These are phyloP conservation scores for Thunnus maccoyii DNA, from an alignment of 2,113 vertebrate genomes.

Conservation along the genomic window DNA sequence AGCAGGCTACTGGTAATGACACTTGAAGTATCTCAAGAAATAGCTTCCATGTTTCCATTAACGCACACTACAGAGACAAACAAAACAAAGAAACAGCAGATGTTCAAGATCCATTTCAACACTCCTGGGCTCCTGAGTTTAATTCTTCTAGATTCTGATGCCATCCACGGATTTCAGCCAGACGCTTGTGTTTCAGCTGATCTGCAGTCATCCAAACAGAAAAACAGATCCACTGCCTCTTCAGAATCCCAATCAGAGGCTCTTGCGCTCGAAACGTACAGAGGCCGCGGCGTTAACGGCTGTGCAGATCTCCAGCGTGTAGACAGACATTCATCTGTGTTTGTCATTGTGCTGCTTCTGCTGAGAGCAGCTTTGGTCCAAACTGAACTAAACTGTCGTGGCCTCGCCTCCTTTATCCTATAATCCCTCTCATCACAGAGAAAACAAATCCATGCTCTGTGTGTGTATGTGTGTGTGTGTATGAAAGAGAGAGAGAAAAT, in stretches of 20 bases:
- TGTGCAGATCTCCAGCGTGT: slow-evolving; percentile 54
- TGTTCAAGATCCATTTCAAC: slow-evolving; percentile 24
- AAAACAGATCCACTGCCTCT: slow-evolving; percentile 37
- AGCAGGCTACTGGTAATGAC: background rate
- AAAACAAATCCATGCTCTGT: slow-evolving; percentile 84
- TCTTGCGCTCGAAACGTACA: slow-evolving; percentile 19
- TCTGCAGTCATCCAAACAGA: slow-evolving; percentile 46
- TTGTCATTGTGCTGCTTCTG: slow-evolving; percentile 69
- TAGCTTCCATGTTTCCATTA: background rate
- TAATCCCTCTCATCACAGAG: slow-evolving; percentile 86
- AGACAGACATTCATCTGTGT: slow-evolving; percentile 63
- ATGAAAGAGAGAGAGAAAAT: slow-evolving; percentile 15
- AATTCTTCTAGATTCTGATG: slow-evolving; percentile 18
- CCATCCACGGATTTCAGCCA: slow-evolving; percentile 12
- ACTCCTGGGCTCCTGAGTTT: background rate
- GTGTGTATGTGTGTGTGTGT: slow-evolving; percentile 37
- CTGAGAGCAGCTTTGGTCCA: slow-evolving; percentile 74
- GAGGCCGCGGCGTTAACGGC: slow-evolving; percentile 19
- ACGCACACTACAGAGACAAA: background rate
- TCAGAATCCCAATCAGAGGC: slow-evolving; percentile 58
- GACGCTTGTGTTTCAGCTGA: slow-evolving; percentile 26
- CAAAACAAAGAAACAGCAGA: background rate
- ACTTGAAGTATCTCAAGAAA: background rate
- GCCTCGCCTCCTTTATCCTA: slow-evolving; percentile 82
- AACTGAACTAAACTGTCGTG: slow-evolving; percentile 78